Evolutionary conservation across 2,888 invertebrate species (phyloP).

Genomic region (Xylota sylvarum): DNA sequence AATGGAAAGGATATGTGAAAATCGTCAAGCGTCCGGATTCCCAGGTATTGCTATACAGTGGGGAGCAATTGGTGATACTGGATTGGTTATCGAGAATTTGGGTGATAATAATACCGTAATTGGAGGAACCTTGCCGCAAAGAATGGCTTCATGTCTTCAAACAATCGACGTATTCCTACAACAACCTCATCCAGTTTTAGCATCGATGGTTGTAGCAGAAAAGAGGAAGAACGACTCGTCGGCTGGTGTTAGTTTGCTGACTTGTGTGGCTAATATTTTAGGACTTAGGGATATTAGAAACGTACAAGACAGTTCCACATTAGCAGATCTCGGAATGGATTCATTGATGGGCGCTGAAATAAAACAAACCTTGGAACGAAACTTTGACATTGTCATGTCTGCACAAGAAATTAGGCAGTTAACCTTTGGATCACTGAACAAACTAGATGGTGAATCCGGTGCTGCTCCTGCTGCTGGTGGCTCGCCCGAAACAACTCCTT

Average conservation of each 20-base stretch:
- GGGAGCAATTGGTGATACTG: slow-evolving; percentile 99
- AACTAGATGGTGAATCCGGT: slow-evolving; percentile 83
- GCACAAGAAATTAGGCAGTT: slow-evolving; percentile 95
- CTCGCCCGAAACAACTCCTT: slow-evolving; percentile 62
- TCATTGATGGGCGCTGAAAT: slow-evolving; percentile 99
- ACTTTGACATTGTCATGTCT: slow-evolving; percentile 95
- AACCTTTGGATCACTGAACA: slow-evolving; percentile 91
- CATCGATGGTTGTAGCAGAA: slow-evolving; percentile 95
- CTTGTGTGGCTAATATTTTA: slow-evolving; percentile 94
- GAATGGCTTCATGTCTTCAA: slow-evolving; percentile 96
- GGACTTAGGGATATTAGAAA: slow-evolving; percentile 94
- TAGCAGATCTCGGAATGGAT: slow-evolving; percentile 99
- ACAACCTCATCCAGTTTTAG: slow-evolving; percentile 92
- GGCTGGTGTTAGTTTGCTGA: slow-evolving; percentile 88
- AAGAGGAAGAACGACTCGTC: slow-evolving; percentile 88
- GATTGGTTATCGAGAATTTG: slow-evolving; percentile 95
- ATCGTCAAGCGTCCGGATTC: slow-evolving; percentile 92
- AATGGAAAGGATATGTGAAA: slow-evolving; percentile 98
- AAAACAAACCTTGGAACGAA: slow-evolving; percentile 96
- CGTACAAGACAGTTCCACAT: slow-evolving; percentile 90
- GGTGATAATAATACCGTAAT: slow-evolving; percentile 95
- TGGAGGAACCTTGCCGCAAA: slow-evolving; percentile 98
- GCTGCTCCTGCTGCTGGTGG: slow-evolving; percentile 75
- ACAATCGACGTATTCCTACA: slow-evolving; percentile 96
- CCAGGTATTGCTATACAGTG: slow-evolving; percentile 98